A percentile compares a stretch with the other conserved stretches of the same genome.
Conservation (phyloP, 2,797 vertebrate species). For the Malurus splendens region DNA sequence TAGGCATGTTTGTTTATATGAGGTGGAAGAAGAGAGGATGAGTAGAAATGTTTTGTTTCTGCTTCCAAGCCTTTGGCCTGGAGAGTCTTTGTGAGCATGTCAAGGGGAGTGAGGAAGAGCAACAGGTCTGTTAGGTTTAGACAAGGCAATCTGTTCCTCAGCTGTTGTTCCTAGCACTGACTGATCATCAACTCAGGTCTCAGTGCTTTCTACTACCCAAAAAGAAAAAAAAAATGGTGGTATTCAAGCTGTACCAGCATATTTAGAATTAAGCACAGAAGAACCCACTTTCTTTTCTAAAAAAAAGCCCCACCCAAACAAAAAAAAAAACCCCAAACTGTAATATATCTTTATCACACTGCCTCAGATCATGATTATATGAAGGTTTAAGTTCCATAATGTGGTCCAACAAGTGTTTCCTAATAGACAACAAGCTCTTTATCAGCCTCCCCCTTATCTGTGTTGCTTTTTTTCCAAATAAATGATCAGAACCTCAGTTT, state of each 20-base stretch:
- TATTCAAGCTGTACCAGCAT: neutral
- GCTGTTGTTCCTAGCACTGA: neutral
- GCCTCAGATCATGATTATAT: neutral
- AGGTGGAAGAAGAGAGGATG: neutral
- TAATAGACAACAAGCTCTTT: neutral
- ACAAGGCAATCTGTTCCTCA: neutral
- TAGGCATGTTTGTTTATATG: neutral
- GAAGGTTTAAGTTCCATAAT: neutral
- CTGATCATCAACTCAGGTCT: neutral
- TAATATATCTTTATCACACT: neutral
- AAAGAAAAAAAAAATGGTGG: neutral
- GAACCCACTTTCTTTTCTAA: neutral
- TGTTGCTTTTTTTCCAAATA: neutral
- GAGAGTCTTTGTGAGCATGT: neutral
- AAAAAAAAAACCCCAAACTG: rapidly evolving
- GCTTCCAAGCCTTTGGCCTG: neutral
- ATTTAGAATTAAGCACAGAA: neutral
- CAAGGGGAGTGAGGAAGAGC: neutral
- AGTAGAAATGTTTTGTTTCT: neutral
- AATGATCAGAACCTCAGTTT: neutral
- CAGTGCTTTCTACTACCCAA: neutral
- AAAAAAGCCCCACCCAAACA: neutral
- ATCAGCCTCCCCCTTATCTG: neutral
- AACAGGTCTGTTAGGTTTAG: neutral
- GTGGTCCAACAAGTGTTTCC: neutral